phyloP scores from a whole-genome alignment of 2,797 vertebrate genomes.

The Diceros bicornis region DNA sequence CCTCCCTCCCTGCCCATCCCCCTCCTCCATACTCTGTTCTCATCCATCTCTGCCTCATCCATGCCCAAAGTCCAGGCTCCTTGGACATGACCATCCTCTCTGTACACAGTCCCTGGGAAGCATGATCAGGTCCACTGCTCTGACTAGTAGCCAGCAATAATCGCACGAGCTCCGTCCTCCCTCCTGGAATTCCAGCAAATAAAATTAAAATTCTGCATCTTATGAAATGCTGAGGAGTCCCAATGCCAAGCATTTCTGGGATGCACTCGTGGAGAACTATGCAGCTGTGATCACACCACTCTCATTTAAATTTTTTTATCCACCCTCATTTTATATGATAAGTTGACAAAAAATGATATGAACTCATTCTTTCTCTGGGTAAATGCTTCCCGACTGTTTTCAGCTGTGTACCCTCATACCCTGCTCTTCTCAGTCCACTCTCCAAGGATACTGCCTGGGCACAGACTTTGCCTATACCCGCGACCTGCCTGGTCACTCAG shows the following conservation, averaged over 20 bases:
- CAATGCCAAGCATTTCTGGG: neutral
- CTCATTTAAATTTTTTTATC: constrained; percentile 7
- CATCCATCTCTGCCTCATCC: neutral
- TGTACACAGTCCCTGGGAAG: neutral
- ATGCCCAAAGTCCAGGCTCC: neutral
- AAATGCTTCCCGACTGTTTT: neutral
- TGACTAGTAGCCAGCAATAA: neutral
- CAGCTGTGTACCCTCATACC: neutral
- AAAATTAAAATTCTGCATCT: neutral
- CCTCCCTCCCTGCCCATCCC: neutral
- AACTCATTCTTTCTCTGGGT: neutral
- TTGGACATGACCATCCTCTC: neutral
- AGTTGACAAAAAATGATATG: neutral
- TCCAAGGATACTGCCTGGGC: neutral
- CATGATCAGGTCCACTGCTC: neutral
- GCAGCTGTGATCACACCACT: neutral
- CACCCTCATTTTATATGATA: neutral
- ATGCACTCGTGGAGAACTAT: neutral
- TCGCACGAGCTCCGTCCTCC: neutral
- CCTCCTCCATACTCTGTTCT: neutral
- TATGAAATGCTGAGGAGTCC: neutral
- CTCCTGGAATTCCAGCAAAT: neutral
- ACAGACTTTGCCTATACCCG: neutral
- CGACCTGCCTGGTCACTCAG: neutral
- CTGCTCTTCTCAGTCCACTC: neutral